Evolutionary conservation across 2,888 invertebrate species (phyloP), one percentile per base, ranked within the genome.

Genomic region (Girardia tigrina): DNA sequence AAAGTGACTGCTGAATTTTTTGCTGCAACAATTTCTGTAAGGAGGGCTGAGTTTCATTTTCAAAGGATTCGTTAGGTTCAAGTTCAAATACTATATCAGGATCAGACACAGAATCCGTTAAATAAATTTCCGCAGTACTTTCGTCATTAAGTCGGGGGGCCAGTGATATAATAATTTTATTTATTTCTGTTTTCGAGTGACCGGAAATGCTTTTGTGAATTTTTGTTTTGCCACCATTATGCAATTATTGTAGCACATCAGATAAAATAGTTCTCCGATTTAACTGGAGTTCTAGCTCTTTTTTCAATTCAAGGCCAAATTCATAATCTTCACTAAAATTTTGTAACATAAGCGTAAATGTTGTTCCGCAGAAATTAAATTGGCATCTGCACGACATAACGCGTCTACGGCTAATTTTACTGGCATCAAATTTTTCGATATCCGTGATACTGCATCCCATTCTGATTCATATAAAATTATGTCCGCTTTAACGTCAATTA

Each of bases 201-300:
- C 36, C 36, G 16, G 16, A 36, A 36, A 36, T 36, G 36, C 36
- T 36, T 16, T 36, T 36, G 36, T 36, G 36, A 36, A n/a, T 36
- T 36, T 36, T 36, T 36, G 36, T 36, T 36, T 36, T 36, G 36
- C n/a, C n/a, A n/a, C n/a, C n/a, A n/a, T n/a, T n/a, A n/a, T n/a
- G n/a, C n/a, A n/a, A n/a, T n/a, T n/a, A 36, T 36, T 36, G 36
- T 36, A 36, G 36, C 4, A 56, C 56, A 56, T 56, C 56, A 56
- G 56, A 56, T 56, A 56, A 56, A 56, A 56, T 56, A 56, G 56
- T 56, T 56, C 56, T 56, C 56, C 56, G 56, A 56, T 56, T 56
- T 4, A 56, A 56, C n/a, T 56, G 56, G 56, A 56, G 56, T 56
- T 56, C 56, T 56, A 4, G 4, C 56, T 56, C n/a, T 56, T 56